phyloP scores from a whole-genome alignment of 2,113 vertebrate genomes.

The Burhinus oedicnemus region DNA sequence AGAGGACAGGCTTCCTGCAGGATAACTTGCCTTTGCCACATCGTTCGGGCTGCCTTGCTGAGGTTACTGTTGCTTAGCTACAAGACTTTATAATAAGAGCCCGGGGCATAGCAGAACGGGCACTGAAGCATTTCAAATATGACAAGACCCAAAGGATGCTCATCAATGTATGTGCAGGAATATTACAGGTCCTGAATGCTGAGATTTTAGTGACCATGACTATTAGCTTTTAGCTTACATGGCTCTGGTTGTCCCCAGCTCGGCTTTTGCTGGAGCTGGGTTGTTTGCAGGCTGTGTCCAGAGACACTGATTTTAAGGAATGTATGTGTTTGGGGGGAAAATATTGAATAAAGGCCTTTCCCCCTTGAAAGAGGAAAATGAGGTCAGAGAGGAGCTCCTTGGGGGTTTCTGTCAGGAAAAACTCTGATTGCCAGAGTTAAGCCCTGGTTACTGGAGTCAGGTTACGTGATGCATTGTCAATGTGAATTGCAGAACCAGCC shows the following conservation, averaged over 20 bases:
- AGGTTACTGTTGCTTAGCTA: constrained; percentile 39
- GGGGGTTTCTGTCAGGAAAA: not conserved
- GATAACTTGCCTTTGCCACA: not conserved
- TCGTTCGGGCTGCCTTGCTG: not conserved
- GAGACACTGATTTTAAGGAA: not conserved
- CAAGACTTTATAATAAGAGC: not conserved
- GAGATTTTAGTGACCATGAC: not conserved
- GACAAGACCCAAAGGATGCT: not conserved
- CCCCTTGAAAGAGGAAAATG: not conserved
- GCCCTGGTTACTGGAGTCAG: not conserved
- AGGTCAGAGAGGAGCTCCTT: not conserved
- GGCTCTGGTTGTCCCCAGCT: not conserved
- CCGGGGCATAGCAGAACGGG: not conserved
- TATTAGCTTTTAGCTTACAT: not conserved
- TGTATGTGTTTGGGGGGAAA: not conserved
- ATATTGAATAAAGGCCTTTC: not conserved
- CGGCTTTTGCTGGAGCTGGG: not conserved
- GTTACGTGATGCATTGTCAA: not conserved
- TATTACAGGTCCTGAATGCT: not conserved
- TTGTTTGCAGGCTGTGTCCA: not conserved
- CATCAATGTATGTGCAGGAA: not conserved
- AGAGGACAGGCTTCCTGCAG: not conserved
- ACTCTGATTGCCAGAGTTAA: not conserved
- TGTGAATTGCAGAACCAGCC: not conserved
- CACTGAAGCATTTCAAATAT: not conserved